Evolutionary conservation across 1,140 invertebrate genomes (phyloP).

Genomic region (Aphis craccivora): DNA sequence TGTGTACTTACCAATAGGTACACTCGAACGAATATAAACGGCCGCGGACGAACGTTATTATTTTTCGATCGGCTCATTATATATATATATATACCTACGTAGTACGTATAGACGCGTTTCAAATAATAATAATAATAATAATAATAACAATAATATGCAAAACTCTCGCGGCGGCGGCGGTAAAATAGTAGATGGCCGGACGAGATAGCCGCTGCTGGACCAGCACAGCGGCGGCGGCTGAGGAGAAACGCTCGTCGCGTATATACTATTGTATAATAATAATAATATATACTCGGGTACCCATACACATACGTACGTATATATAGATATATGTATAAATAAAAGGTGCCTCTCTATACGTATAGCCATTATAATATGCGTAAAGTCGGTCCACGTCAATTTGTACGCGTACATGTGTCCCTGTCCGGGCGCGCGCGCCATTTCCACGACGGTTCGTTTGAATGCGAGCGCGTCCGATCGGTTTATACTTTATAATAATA

Average conservation of each 20-base stretch:
- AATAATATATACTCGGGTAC: neutral
- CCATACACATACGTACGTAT: neutral
- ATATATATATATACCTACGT: neutral
- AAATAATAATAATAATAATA: neutral
- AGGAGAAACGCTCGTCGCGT: neutral
- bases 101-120: neutral
- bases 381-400: constrained; percentile 33
- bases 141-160: constrained; percentile 21
- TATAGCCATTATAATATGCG: neutral
- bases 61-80: constrained; percentile 16
- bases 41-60: neutral
- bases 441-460: neutral
- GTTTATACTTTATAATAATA: neutral
- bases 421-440: neutral
- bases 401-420: constrained; percentile 51
- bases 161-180: neutral
- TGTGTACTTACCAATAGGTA: too few relatives aligned
- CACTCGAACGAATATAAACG: neutral
- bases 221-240: neutral
- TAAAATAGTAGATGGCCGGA: constrained; percentile 8
- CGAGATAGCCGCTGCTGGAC: neutral
- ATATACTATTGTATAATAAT: neutral
- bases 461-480: neutral
- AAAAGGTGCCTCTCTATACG: neutral
- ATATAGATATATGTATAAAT: neutral